A percentile compares a stretch with the other conserved stretches of the same genome.
These are phyloP conservation scores for Prietella phreatophila DNA, from an alignment of 2,113 vertebrate species.

Conservation along the genomic window DNA sequence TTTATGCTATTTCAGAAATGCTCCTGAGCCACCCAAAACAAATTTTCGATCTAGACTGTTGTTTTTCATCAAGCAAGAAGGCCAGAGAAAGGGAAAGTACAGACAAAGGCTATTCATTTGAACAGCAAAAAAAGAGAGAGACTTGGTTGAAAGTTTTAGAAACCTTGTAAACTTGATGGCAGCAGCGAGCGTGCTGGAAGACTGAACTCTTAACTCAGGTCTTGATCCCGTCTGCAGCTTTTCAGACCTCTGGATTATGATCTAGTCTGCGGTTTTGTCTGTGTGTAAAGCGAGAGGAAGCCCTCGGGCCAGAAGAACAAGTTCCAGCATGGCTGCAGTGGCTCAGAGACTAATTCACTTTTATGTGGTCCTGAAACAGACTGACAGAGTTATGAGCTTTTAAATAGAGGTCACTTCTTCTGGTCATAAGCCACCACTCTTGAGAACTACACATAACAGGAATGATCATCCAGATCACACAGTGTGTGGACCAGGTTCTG, in stretches of 20 bases:
- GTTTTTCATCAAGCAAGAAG: not conserved
- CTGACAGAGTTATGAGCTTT: constrained; percentile 27
- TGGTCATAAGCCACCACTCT: not conserved
- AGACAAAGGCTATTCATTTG: not conserved
- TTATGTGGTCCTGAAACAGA: constrained; percentile 1
- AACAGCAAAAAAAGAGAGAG: not conserved
- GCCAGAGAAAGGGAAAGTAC: not conserved
- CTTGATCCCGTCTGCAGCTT: not conserved
- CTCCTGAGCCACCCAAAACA: not conserved
- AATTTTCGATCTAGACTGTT: not conserved
- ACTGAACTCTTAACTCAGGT: constrained; percentile 8
- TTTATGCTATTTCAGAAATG: not conserved
- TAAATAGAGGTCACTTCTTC: constrained; percentile 22
- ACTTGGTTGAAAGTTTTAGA: not conserved
- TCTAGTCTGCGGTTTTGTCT: constrained; percentile 7
- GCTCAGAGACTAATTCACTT: not conserved
- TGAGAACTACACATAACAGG: not conserved
- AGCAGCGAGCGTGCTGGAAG: not conserved
- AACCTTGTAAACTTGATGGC: not conserved
- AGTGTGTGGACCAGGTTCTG: not conserved
- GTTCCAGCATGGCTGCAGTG: not conserved
- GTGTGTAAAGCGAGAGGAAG: constrained; percentile 14
- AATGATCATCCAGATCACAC: not conserved
- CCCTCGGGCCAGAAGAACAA: not conserved
- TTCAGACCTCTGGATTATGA: constrained; percentile 1